A percentile compares a stretch with the other conserved stretches of the same genome.
Conservation (phyloP, 2,888 invertebrate species). For the Chymomyza procnemis region DNA sequence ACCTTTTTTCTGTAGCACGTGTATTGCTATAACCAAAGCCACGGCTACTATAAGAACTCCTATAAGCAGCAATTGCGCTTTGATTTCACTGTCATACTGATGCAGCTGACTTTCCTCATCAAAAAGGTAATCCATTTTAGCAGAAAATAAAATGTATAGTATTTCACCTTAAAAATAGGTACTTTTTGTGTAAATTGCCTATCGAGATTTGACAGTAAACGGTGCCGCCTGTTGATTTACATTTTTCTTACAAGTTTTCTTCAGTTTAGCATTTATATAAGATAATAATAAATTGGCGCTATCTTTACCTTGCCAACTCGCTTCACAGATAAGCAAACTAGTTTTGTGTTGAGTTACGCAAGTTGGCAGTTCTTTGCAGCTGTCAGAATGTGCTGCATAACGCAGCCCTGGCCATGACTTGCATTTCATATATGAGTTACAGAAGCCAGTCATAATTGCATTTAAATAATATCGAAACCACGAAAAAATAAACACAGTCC, state of each 20-base stretch:
- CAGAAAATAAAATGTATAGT: background rate
- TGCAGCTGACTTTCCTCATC: constrained; percentile 10
- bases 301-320: too few species aligned
- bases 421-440: too few species aligned
- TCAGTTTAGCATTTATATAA: too few species aligned
- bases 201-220: background rate
- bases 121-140: constrained; percentile 6
- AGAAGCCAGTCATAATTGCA: too few species aligned
- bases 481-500: too few species aligned
- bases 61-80: background rate
- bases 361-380: too few species aligned
- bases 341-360: too few species aligned
- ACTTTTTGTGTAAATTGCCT: background rate
- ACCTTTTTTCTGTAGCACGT: background rate
- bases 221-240: background rate
- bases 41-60: background rate
- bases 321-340: too few species aligned
- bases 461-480: too few species aligned
- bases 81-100: background rate
- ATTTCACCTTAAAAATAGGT: background rate
- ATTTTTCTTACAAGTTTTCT: background rate
- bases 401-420: too few species aligned
- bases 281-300: too few species aligned
- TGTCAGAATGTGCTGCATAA: too few species aligned
- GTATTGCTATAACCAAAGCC: background rate